A percentile compares a stretch with the other conserved stretches of the same genome.
Evolutionary conservation across 2,797 vertebrate species (phyloP).

Genomic region (Danio jaintianensis): DNA sequence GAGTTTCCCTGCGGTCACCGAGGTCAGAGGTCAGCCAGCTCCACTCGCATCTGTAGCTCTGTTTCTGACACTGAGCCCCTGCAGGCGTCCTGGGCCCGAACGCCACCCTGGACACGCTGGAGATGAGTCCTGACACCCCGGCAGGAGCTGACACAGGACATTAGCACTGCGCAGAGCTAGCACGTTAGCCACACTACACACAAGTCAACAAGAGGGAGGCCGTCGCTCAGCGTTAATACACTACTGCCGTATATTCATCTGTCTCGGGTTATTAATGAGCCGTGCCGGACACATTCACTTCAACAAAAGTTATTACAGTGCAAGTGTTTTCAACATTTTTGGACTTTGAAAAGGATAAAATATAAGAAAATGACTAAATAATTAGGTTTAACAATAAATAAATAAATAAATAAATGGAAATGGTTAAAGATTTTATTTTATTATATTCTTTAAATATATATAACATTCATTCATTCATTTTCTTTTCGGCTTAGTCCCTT

Average conservation of each 20-base stretch:
- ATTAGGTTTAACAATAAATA: too few species aligned
- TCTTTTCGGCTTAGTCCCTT: too few species aligned
- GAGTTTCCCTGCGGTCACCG: constrained; percentile 63
- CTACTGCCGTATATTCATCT: background rate
- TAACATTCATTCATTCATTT: too few species aligned
- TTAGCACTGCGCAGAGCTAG: constrained; percentile 65
- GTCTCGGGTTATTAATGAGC: background rate
- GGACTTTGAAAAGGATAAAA: too few species aligned
- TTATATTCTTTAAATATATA: too few species aligned
- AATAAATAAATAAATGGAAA: too few species aligned
- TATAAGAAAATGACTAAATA: too few species aligned
- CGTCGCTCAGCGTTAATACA: too few species aligned
- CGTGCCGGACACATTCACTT: too few species aligned
- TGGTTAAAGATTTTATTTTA: too few species aligned
- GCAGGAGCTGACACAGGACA: constrained; percentile 80
- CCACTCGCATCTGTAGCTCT: constrained; percentile 64
- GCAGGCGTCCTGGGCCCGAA: constrained; percentile 3
- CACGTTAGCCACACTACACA: constrained; percentile 2
- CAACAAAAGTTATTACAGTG: too few species aligned
- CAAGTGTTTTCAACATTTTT: too few species aligned
- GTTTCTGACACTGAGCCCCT: constrained; percentile 64
- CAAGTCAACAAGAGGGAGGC: background rate
- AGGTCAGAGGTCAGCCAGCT: constrained; percentile 71
- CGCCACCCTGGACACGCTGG: constrained; percentile 57
- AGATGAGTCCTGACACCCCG: constrained; percentile 79